phyloP scores from a whole-genome alignment of 2,888 invertebrate genomes.

The Acleris literana region DNA sequence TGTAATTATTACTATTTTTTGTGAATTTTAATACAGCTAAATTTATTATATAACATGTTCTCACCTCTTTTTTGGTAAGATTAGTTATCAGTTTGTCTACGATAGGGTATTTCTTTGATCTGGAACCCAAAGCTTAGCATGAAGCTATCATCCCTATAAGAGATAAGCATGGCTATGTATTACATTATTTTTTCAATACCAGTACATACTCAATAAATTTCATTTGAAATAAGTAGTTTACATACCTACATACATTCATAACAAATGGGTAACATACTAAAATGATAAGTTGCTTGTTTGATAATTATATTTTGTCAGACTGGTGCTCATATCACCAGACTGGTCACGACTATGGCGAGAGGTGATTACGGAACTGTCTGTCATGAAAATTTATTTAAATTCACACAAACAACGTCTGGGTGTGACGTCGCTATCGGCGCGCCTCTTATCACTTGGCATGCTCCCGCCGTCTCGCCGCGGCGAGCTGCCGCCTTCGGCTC shows the following conservation, averaged over 20 bases:
- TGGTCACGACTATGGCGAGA: slow-evolving; percentile 75
- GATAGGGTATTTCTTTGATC: no score
- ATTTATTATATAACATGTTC: no score
- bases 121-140: no score
- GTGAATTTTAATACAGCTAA: no score
- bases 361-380: slow-evolving; percentile 83
- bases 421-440: slow-evolving; percentile 83
- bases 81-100: no score
- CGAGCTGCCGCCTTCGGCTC: slow-evolving; percentile 59
- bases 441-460: slow-evolving; percentile 84
- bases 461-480: slow-evolving; percentile 76
- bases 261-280: not conserved
- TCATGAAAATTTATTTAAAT: slow-evolving; percentile 84
- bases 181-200: no score
- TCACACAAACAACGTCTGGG: slow-evolving; percentile 84
- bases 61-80: no score
- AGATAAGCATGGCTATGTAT: no score
- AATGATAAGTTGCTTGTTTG: slow-evolving; percentile 24
- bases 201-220: no score
- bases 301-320: slow-evolving; percentile 32
- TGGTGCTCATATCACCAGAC: slow-evolving; percentile 60
- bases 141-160: no score
- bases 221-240: not conserved
- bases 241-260: not conserved
- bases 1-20: no score